Conservation (phyloP, 1,140 invertebrate species). For the Eciton burchellii region DNA sequence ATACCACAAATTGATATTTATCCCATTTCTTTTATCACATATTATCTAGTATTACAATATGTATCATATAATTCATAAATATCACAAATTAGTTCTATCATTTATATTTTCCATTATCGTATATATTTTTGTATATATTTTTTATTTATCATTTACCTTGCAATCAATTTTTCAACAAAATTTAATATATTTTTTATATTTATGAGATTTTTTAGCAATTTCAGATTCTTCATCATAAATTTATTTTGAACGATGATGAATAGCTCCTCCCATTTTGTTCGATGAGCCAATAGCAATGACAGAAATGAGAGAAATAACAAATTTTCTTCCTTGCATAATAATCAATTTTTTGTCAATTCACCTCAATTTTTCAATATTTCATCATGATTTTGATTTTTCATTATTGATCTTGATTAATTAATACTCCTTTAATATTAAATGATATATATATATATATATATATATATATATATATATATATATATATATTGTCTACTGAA, state of each 20-base stretch:
- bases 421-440: neutral
- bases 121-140: neutral
- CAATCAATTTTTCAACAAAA: neutral
- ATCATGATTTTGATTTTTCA: conserved; percentile 3
- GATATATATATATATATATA: neutral
- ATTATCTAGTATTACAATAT: neutral
- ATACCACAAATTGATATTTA: no score
- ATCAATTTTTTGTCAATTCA: conserved; percentile 27
- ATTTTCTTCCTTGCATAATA: neutral
- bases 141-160: neutral
- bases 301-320: neutral
- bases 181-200: neutral
- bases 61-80: neutral
- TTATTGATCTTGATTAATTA: conserved; percentile 14
- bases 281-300: conserved; percentile 24
- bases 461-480: neutral
- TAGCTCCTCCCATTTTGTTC: conserved; percentile 19
- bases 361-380: conserved; percentile 14
- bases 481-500: neutral
- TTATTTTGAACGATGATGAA: conserved; percentile 53
- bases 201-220: conserved; percentile 1
- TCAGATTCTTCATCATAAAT: neutral
- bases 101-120: neutral
- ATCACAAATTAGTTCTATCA: neutral
- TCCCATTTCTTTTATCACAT: neutral